Percentiles rank a stretch among this genome's conserved stretches.
These are phyloP conservation scores for Rugalucina vietnamica DNA, from an alignment of 2,888 invertebrate genomes.

Conservation along the genomic window DNA sequence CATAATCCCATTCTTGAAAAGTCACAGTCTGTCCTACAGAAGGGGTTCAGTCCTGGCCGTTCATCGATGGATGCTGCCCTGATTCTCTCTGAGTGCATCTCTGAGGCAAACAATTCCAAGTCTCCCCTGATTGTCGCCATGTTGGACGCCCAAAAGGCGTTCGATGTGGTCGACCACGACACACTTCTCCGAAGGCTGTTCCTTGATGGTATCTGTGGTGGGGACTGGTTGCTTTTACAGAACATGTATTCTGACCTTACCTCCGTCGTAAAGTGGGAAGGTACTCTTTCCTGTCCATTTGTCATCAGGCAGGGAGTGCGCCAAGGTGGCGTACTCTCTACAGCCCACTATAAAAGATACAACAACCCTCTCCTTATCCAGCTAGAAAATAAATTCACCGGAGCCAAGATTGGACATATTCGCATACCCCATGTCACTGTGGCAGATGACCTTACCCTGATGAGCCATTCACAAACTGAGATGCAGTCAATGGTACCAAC, in stretches of 20 bases:
- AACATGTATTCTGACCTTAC: not conserved
- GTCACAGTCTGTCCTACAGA: not conserved
- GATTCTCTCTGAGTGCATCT: not conserved
- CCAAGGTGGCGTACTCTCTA: conserved; percentile 9
- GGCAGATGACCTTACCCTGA: not conserved
- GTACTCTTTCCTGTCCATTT: not conserved
- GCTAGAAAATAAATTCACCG: not conserved
- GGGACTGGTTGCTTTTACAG: not conserved
- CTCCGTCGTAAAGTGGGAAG: not conserved
- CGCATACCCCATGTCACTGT: not conserved
- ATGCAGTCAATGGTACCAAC: not conserved
- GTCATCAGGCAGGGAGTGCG: not conserved
- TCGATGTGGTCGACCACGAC: conserved; percentile 1
- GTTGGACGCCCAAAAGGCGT: conserved; percentile 8
- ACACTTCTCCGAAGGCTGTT: not conserved
- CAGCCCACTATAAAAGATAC: not conserved
- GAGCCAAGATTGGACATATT: not conserved
- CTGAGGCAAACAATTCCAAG: not conserved
- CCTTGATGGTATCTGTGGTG: not conserved
- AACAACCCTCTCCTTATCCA: not conserved
- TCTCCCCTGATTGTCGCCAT: not conserved
- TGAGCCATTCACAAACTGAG: not conserved
- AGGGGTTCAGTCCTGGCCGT: not conserved
- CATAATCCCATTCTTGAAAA: not conserved
- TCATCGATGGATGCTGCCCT: not conserved